Conservation (phyloP, 2,888 invertebrate genomes). For the Eilema caniola region DNA sequence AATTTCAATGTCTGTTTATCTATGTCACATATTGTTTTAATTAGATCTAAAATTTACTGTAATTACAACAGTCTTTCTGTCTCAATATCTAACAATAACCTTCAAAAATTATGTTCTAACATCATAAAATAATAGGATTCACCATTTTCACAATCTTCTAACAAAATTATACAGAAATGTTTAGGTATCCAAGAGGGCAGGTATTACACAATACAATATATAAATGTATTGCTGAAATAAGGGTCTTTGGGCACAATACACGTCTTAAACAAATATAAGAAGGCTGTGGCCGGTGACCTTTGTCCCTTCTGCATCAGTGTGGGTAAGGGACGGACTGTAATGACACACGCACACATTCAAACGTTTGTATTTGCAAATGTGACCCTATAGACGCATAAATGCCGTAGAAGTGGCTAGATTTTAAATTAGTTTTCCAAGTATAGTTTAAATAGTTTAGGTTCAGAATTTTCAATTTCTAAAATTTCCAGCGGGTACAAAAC, state of each 20-base stretch:
- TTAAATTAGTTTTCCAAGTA: not conserved
- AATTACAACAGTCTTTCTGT: not conserved
- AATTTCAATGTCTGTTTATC: too few relatives aligned
- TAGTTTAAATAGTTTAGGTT: not conserved
- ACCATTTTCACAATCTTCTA: conserved; percentile 7
- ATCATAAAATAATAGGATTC: conserved; percentile 5
- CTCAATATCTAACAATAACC: not conserved
- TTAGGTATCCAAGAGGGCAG: conserved; percentile 40
- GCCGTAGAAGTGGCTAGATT: not conserved
- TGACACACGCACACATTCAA: conserved; percentile 70
- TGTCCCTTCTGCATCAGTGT: conserved; percentile 77
- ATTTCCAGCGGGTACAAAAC: too few relatives aligned
- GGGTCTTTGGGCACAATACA: conserved; percentile 78
- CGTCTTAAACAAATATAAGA: conserved; percentile 87
- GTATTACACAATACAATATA: conserved; percentile 60
- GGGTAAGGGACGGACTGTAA: conserved; percentile 79
- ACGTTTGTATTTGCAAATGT: conserved; percentile 84
- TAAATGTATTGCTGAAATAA: conserved; percentile 66
- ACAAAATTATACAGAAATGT: conserved; percentile 20
- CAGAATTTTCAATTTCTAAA: too few relatives aligned
- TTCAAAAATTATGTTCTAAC: not conserved
- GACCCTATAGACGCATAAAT: conserved; percentile 59
- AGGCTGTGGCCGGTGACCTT: conserved; percentile 84
- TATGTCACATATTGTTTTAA: too few relatives aligned
- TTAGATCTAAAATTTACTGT: not conserved